Conservation (phyloP, 2,888 invertebrate species). For the Cephus nigrinus region DNA sequence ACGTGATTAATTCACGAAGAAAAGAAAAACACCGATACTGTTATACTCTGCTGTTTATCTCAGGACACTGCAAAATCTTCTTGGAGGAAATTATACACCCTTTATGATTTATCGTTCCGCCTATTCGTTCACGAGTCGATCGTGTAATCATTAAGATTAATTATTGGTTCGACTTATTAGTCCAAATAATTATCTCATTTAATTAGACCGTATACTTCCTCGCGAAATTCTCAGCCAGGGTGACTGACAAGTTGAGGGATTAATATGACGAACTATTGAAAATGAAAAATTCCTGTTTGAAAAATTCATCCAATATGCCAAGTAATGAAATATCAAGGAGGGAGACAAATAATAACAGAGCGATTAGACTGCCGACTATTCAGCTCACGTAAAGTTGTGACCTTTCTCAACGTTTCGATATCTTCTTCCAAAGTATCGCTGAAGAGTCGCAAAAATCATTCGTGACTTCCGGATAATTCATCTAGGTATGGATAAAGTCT, state of each 20-base stretch:
- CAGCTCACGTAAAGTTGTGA: background rate
- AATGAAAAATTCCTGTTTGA: background rate
- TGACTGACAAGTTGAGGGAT: background rate
- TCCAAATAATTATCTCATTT: background rate
- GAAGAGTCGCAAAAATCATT: background rate
- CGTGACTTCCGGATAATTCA: background rate
- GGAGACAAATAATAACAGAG: background rate
- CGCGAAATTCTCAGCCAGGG: background rate
- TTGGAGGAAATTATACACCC: background rate
- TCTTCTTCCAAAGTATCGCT: no score
- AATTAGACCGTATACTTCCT: background rate
- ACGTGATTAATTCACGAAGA: background rate
- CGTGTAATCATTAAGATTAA: background rate
- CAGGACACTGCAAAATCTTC: background rate
- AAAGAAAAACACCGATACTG: background rate
- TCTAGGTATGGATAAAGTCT: background rate
- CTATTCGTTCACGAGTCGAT: background rate
- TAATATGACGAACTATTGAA: background rate
- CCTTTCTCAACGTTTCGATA: background rate
- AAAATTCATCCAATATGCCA: background rate
- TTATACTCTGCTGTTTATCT: background rate
- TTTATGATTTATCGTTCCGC: background rate
- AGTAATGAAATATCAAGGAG: background rate
- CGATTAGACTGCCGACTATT: background rate
- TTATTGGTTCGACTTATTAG: background rate